A percentile compares a stretch with the other conserved stretches of the same genome.
These are phyloP conservation scores for Scotopteryx bipunctaria DNA, from an alignment of 2,888 invertebrate genomes.

Conservation along the genomic window DNA sequence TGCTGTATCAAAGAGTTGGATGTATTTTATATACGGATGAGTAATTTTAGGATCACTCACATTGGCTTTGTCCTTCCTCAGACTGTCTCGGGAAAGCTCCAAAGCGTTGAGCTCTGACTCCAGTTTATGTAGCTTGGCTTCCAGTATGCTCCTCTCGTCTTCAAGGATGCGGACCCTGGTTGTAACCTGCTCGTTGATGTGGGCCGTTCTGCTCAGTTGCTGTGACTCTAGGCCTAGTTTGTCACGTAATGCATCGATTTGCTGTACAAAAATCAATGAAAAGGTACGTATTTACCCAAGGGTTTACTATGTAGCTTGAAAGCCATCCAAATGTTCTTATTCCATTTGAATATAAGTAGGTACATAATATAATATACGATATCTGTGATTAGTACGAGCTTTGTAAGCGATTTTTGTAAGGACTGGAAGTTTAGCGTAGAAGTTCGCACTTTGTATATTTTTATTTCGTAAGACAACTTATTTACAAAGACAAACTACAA, in stretches of 20 bases:
- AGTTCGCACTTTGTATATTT: no score
- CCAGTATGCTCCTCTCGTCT: slow-evolving; percentile 89
- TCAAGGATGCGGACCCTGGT: slow-evolving; percentile 87
- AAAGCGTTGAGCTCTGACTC: slow-evolving; percentile 90
- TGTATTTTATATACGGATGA: neutral
- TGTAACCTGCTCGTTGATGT: slow-evolving; percentile 85
- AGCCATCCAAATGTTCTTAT: no score
- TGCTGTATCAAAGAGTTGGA: no score
- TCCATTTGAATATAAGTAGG: no score
- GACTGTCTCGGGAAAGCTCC: slow-evolving; percentile 87
- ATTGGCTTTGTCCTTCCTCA: slow-evolving; percentile 90
- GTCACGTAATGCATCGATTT: slow-evolving; percentile 89
- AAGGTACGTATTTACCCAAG: no score
- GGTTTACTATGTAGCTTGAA: no score
- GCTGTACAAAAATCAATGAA: slow-evolving; percentile 75
- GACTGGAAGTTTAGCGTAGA: no score
- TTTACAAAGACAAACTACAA: no score
- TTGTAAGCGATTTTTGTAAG: no score
- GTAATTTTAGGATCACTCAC: slow-evolving; percentile 71
- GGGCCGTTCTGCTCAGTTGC: slow-evolving; percentile 87
- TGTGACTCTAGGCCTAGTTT: slow-evolving; percentile 89
- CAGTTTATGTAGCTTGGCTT: slow-evolving; percentile 89
- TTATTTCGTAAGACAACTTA: no score
- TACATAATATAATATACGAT: no score
- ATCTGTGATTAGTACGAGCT: no score